Evolutionary conservation across 2,113 vertebrate species (phyloP), one percentile per base, ranked within the genome.

Genomic region (Melanotaenia duboulayi): DNA sequence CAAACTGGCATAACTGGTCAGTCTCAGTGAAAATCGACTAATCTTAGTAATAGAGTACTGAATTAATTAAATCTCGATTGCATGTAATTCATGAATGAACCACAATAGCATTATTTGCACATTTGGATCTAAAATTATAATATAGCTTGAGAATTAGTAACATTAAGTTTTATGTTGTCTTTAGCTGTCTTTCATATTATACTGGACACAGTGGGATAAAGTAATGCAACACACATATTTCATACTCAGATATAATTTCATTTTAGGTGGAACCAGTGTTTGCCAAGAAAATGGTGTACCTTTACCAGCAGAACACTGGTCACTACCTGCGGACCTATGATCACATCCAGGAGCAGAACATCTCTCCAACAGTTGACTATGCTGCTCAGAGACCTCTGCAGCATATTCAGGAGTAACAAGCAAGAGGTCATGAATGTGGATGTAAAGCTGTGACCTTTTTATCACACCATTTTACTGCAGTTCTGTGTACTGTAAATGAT

Each of bases 241-340:
- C 23, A 76, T 49, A 69, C 12, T 22, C 1, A 16, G 1, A 68
- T 23, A 17, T 67, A 0, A 35, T 74, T 74, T 81, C 23, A 44
- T 82, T 85, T 24, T 86, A 99, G 98, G 96, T 99, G 85, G 97
- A 99, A 87, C 98, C 97, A 48, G 91, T 97, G 81, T 96, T 98
- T 86, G 97, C 97, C 92, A 96, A 93, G 85, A 97, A 98, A 65
- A 94, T 99, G 17, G 91, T 96, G 88, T 96, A 95, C 80, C 96
- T 95, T 89, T 95, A 97, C 75, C 95, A 98, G 42, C 96, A 97
- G 87, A 96, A 95, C 92, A 96, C 94, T 62, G 94, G 95, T 88
- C 96, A 95, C 78, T 95, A 96, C 84, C 89, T 96, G 70, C 94
- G 96, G 67, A 93, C 94, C 80, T 98, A 96, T 28, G 97, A 98